Evolutionary conservation across 2,797 vertebrate genomes (phyloP), one percentile per base, ranked within the genome.

Genomic region (Tenualosa thibaudeaui): DNA sequence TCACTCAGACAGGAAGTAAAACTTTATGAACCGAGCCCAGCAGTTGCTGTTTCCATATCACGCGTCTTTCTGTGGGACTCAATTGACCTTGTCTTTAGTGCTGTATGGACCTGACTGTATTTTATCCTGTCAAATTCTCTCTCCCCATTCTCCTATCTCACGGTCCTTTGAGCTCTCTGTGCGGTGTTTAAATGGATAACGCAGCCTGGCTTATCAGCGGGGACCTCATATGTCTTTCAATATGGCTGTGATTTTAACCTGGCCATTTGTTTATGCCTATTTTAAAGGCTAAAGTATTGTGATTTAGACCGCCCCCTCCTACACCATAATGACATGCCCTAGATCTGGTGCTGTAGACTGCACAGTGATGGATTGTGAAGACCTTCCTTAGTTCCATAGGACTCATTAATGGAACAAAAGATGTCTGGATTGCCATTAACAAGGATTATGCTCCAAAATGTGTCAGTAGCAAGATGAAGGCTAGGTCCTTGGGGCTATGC

Each of bases 1-100:
- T 22, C 26, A 43, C 71, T 40, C 26, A 65, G 78, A 82, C 60
- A 53, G 60, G 60, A 86, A 19, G 46, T 81, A 84, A 89, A 88
- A 83, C 46, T 86, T 87, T 88, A 85, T 88, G 85, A 87, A 82
- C 81, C 71, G 81, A 85, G 15, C 81, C 84, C 85, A 5, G 13
- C 78, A 84, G 83, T 88, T 81, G 83, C 85, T 88, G 81, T 85
- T 81, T 83, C 86, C 40, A 68, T 86, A 86, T 85, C 81, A 85
- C 81, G 83, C 84, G 19, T 54, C 46, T 81, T 37, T 83, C 50
- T 84, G 81, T 81, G 81, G 75, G 81, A 82, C 86, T 83, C 81
- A 43, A 56, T 81, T 85, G 86, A 87, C 88, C 88, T 87, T 87
- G 85, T 65, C 37, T 83, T 84, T 84, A 56, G 71, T 54, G 65